Conservation (phyloP, 2,797 vertebrate genomes). For the Crenichthys baileyi region DNA sequence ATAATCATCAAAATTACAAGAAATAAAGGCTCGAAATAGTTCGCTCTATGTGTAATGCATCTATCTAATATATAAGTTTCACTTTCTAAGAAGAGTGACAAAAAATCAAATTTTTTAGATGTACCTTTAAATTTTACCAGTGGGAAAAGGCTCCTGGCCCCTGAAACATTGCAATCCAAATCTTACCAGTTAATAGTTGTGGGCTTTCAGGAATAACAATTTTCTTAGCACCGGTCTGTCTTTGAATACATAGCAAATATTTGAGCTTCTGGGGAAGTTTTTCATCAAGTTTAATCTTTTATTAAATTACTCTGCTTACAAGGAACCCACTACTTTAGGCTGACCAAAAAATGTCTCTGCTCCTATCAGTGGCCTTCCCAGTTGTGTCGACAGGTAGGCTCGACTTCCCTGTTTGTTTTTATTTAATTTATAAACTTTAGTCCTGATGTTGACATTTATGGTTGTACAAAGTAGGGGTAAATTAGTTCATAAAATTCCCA, state of each 20-base stretch:
- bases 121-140: background rate
- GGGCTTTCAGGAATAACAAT: background rate
- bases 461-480: background rate
- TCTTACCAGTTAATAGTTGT: background rate
- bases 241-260: background rate
- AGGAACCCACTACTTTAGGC: background rate
- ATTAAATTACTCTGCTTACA: background rate
- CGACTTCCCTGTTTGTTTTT: background rate
- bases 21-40: no score
- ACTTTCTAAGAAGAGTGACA: no score
- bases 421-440: background rate
- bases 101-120: no score
- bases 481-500: background rate
- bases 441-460: background rate
- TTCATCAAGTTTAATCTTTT: background rate
- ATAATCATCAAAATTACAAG: no score
- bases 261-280: background rate
- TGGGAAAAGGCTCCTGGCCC: no score
- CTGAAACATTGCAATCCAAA: background rate
- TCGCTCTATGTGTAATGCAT: no score
- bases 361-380: background rate
- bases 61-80: no score
- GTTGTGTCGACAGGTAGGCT: background rate
- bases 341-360: background rate
- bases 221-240: background rate